These are phyloP conservation scores for Prietella phreatophila DNA, from an alignment of 2,113 vertebrate genomes.

Conservation along the genomic window DNA sequence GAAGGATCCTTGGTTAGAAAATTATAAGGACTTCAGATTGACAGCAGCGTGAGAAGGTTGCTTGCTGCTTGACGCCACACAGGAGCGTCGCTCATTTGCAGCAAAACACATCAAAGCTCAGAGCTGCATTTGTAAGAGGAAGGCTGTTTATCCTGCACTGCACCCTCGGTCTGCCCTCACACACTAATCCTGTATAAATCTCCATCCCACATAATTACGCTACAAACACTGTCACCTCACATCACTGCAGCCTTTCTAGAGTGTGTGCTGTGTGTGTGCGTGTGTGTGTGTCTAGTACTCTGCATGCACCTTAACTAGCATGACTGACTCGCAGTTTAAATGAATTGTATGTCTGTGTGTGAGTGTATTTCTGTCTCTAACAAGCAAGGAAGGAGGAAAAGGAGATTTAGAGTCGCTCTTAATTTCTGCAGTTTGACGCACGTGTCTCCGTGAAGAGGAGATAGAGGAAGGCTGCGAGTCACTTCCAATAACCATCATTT, in stretches of 20 bases:
- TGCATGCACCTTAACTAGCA: not conserved
- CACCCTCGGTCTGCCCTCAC: slow-evolving; percentile 22
- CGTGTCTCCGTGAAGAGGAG: slow-evolving; percentile 11
- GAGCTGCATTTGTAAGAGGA: slow-evolving; percentile 23
- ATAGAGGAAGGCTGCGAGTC: slow-evolving; percentile 18
- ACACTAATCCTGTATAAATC: slow-evolving; percentile 54
- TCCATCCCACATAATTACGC: slow-evolving; percentile 55
- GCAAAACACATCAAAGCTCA: slow-evolving; percentile 44
- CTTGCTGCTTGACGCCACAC: not conserved
- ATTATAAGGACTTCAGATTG: not conserved
- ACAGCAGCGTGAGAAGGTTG: not conserved
- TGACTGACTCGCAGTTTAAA: slow-evolving; percentile 15
- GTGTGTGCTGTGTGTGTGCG: not conserved
- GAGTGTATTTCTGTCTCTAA: slow-evolving; percentile 21
- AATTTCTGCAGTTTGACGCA: slow-evolving; percentile 48
- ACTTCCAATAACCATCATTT: slow-evolving; percentile 51
- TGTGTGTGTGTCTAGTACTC: not conserved
- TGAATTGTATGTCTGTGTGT: slow-evolving; percentile 8
- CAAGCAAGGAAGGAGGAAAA: slow-evolving; percentile 14
- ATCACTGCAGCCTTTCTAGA: slow-evolving; percentile 34
- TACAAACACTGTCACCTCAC: slow-evolving; percentile 52
- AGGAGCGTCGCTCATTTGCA: slow-evolving; percentile 29
- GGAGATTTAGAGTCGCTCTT: slow-evolving; percentile 38
- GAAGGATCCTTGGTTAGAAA: not conserved
- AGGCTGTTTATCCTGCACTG: slow-evolving; percentile 44